Evolutionary conservation across 2,113 vertebrate species (phyloP), one percentile per base, ranked within the genome.

Genomic region (Danio rerio): DNA sequence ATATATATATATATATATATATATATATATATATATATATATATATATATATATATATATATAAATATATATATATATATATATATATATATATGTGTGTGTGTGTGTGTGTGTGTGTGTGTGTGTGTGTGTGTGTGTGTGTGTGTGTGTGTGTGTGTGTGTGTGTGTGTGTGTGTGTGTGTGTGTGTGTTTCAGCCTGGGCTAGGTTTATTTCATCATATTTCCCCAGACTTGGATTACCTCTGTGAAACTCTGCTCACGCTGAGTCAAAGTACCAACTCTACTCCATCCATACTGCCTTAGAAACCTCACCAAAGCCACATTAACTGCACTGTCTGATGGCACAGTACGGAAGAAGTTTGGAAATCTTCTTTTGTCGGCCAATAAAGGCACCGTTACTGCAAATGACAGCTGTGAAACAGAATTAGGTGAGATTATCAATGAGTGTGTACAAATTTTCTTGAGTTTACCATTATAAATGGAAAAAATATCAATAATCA

Each of bases 341-440:
- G 97, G 97, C 76, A 95, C 93, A 0, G 94, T 95, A 88, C 96
- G 95, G 91, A 98, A 96, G 93, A 97, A 94, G 89, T 96, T 96
- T 50, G 96, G 93, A 71, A 94, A 95, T 87, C 95, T 95, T 92
- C 95, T 96, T 92, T 96, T 96, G 92, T 97, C 95, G 5, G 95
- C 95, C 86, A 96, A 20, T n/a, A 94, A 89, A 21, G 96, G 94
- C 0, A 96, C 91, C 83, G 95, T 93, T 75, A 94, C 94, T 8
- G 91, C 93, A 81, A 98, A 98, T 0, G 97, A 98, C 55, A 99
- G 94, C 97, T 99, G 92, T 1, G 81, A 88, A 75, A 21, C 5
- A 21, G 18, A 66, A 5, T 31, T 31, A 31, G 31, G 31, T 31
- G 31, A 31, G 31, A 31, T 3, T 31, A 31, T 31, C 31, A 31